phyloP scores from a whole-genome alignment of 2,113 vertebrate species.

The Phocoena phocoena region DNA sequence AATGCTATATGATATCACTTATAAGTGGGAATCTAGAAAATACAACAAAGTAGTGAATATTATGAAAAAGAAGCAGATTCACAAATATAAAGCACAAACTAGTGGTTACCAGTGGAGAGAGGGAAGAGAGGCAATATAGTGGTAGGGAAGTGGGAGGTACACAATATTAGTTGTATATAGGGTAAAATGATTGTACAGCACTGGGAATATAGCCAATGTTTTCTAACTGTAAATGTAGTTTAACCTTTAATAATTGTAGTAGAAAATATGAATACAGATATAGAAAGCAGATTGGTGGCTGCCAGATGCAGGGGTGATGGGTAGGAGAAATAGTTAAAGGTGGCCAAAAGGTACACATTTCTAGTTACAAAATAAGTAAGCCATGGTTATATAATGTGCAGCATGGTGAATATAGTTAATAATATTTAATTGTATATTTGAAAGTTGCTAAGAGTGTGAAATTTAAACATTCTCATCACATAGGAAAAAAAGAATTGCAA shows the following conservation, averaged over 20 bases:
- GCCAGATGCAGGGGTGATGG: background rate
- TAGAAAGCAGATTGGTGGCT: background rate
- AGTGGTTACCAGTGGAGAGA: too few relatives aligned
- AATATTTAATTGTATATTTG: background rate
- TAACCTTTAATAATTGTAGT: too few relatives aligned
- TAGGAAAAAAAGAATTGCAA: background rate
- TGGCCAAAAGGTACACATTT: background rate
- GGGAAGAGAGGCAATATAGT: too few relatives aligned
- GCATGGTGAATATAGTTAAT: background rate
- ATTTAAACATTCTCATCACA: background rate
- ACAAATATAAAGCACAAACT: too few relatives aligned
- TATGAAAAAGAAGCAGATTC: too few relatives aligned
- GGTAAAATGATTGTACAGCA: background rate
- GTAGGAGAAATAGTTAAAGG: background rate
- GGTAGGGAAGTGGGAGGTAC: too few relatives aligned
- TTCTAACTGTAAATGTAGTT: too few relatives aligned
- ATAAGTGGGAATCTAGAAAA: too few relatives aligned
- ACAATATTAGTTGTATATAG: too few relatives aligned
- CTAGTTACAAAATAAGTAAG: background rate
- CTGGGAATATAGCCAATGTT: too few relatives aligned
- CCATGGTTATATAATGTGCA: background rate
- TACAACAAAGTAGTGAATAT: too few relatives aligned
- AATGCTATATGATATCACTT: too few relatives aligned
- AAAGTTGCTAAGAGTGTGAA: background rate
- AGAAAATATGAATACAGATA: background rate